Base-by-base conservation (phyloP, 2,888 invertebrate genomes). In the Cremastinae sp. region DNA sequence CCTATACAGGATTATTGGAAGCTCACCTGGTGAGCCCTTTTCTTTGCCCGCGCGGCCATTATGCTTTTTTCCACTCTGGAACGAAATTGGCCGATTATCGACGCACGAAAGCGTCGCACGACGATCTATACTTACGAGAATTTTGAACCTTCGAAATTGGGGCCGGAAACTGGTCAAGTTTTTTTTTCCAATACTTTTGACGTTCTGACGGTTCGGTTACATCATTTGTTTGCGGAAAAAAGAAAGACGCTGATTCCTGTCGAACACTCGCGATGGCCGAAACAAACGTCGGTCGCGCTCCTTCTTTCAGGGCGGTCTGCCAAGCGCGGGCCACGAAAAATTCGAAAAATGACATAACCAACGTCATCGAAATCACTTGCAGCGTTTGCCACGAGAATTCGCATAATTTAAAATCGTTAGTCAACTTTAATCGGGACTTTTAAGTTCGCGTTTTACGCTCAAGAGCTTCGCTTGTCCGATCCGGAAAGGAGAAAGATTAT, bases 51-150 rank as follows among this genome's bases (percentile, higher is more conserved):
- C 61, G 49, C 7, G 51, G 51, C 47, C 41, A 65, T 76, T 76
- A 73, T 78, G n/a, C 53, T 78, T 76, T 70, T 56, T 54, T 76
- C n/a, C n/a, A 76, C 78, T 76, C 78, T 78, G 70, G 8, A 78
- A 78, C 16, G 0, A 9, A 38, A 65, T 43, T 56, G 28, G 16
- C n/a, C 16, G 18, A 14, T 54, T 56, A 10, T 38, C 8, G 10
- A 12, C 8, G 7, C 4, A 1, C 12, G 2, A 41, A 20, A 9
- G 8, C 0, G 0, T 18, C 20, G 14, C 9, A 9, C 16, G 1
- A 51, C 8, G 45, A 16, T 9, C 28, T n/a, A 45, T 71, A 79
- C 80, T 78, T 59, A 80, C 80, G 65, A 71, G 71, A 80, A 80
- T 80, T 80, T 80, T 78, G 79, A 47, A 68, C 65, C 73, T 73